A percentile compares a stretch with the other conserved stretches of the same genome.
Conservation (phyloP, 2,113 vertebrate genomes). For the Peromyscus maniculatus region DNA sequence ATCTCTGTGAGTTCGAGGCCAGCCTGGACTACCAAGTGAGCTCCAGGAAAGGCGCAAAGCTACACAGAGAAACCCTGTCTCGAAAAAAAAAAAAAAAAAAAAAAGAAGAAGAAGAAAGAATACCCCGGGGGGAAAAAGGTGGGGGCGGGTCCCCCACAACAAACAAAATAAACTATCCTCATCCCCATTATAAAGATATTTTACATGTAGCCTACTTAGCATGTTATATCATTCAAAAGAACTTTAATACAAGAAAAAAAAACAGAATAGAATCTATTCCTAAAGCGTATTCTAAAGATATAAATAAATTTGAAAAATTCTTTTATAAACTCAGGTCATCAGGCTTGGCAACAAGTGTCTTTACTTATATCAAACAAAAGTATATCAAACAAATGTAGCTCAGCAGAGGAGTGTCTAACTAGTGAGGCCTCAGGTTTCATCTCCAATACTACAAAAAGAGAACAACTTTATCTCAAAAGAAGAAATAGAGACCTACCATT, state of each 20-base stretch:
- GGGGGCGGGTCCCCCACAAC: neutral
- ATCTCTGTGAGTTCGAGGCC: too few species aligned
- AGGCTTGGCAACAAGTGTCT: neutral
- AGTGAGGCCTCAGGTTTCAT: neutral
- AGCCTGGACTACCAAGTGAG: too few species aligned
- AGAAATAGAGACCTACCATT: neutral
- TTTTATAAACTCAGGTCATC: neutral
- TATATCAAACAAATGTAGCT: neutral
- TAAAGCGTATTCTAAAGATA: conserved; percentile 11
- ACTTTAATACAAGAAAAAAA: conserved; percentile 23
- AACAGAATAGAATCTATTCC: neutral
- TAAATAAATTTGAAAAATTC: neutral
- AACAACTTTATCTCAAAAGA: neutral
- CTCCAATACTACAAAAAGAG: neutral
- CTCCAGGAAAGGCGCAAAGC: too few species aligned
- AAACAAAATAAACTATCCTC: conserved; percentile 35
- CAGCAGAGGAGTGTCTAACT: neutral
- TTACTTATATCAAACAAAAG: neutral
- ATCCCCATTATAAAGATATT: conserved; percentile 33
- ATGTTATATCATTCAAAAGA: conserved; percentile 2
- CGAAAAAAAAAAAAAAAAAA: too few species aligned
- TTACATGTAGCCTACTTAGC: neutral
- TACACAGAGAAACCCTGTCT: too few species aligned
- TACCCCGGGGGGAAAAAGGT: too few species aligned
- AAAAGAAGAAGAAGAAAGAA: too few species aligned